These are phyloP conservation scores for Camponotus floridanus DNA, from an alignment of 1,140 invertebrate genomes.

Conservation along the genomic window DNA sequence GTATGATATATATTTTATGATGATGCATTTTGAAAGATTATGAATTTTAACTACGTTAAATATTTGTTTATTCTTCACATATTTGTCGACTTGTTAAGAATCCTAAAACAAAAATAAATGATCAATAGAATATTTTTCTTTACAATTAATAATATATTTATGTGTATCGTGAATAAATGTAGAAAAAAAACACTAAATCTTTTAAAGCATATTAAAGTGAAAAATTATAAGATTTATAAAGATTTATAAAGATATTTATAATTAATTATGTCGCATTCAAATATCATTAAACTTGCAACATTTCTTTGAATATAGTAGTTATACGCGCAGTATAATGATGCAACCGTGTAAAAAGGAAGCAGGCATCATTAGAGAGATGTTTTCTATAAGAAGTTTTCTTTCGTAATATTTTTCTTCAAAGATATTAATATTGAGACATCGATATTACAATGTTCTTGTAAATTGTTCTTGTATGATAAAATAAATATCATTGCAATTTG, in stretches of 20 bases:
- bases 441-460: not conserved
- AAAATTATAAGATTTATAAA: not conserved
- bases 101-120: not conserved
- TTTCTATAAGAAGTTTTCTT: not conserved
- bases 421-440: constrained; percentile 38
- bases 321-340: not conserved
- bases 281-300: not conserved
- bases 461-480: too few species aligned
- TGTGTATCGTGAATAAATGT: not conserved
- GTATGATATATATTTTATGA: not conserved
- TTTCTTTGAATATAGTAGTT: constrained; percentile 1
- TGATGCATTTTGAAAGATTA: constrained; percentile 23
- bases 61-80: not conserved
- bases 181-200: constrained; percentile 21
- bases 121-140: not conserved
- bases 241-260: not conserved
- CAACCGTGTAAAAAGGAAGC: constrained; percentile 24
- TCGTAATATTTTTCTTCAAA: not conserved
- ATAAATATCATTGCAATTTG: constrained; percentile 2
- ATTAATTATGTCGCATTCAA: constrained; percentile 14
- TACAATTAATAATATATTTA: not conserved
- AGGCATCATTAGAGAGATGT: not conserved
- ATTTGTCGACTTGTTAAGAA: not conserved
- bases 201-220: not conserved
- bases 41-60: not conserved